Conservation (phyloP, 2,888 invertebrate genomes). For the Campoplex nolae region DNA sequence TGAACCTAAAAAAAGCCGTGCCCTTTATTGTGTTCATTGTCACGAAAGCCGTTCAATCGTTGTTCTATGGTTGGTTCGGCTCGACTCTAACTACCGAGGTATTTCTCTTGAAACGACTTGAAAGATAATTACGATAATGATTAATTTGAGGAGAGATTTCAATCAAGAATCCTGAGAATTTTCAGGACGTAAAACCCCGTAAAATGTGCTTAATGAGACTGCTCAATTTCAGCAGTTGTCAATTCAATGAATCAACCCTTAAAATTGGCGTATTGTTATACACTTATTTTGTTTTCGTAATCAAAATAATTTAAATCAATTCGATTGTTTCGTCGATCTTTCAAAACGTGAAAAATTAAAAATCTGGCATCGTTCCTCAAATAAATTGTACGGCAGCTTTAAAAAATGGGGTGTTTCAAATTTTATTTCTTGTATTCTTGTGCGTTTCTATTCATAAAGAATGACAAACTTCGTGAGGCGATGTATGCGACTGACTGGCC, state of each 20-base stretch:
- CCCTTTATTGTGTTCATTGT: slow-evolving; percentile 38
- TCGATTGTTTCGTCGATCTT: neutral
- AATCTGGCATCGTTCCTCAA: neutral
- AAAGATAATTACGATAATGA: neutral
- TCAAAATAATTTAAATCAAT: neutral
- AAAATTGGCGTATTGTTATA: too few species aligned
- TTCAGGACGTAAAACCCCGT: too few species aligned
- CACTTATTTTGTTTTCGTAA: neutral
- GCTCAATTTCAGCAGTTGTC: too few species aligned
- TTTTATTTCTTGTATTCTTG: neutral
- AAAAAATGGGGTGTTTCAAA: neutral
- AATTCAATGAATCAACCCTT: too few species aligned
- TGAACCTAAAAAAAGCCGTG: slow-evolving; percentile 33
- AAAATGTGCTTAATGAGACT: too few species aligned
- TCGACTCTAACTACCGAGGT: slow-evolving; percentile 60
- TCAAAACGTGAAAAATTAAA: neutral
- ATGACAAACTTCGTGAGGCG: slow-evolving; percentile 21
- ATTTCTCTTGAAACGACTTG: neutral
- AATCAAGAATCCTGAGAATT: too few species aligned
- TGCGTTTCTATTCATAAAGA: neutral
- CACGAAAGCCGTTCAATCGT: slow-evolving; percentile 58
- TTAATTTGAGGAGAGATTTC: neutral
- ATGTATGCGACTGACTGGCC: slow-evolving; percentile 59
- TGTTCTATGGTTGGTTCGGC: slow-evolving; percentile 66
- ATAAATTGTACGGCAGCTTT: neutral